Conservation (phyloP, 2,797 vertebrate species). For the Tokudaia tokunoshimensis region DNA sequence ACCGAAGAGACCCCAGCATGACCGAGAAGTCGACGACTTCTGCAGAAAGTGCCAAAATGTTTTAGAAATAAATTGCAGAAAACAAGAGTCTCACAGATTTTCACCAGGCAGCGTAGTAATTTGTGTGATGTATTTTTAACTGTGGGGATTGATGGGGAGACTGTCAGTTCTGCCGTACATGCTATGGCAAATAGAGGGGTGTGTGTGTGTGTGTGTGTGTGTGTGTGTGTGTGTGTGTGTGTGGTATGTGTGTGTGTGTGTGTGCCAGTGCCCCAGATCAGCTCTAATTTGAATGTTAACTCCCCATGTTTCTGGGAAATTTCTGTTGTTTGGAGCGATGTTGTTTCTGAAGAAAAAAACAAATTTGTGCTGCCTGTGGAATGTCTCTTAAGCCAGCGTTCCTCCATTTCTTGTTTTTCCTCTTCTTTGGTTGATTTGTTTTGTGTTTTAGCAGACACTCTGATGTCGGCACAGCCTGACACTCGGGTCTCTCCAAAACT, state of each 20-base stretch:
- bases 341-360: conserved; percentile 59
- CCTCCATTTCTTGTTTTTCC: conserved; percentile 60
- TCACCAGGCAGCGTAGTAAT: conserved; percentile 85
- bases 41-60: conserved; percentile 85
- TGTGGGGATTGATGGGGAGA: conserved; percentile 81
- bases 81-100: conserved; percentile 81
- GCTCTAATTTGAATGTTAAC: conserved; percentile 71
- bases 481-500: background rate
- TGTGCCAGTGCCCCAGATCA: conserved; percentile 64
- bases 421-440: background rate
- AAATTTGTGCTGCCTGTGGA: conserved; percentile 62
- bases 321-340: conserved; percentile 38
- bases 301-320: background rate
- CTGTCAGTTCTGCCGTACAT: conserved; percentile 83
- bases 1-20: conserved; percentile 56
- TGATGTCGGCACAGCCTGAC: conserved; percentile 33
- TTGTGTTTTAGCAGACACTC: background rate
- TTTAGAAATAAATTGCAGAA: conserved; percentile 87
- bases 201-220: background rate
- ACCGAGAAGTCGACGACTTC: conserved; percentile 67
- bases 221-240: too few relatives aligned
- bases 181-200: conserved; percentile 79
- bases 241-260: background rate
- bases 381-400: conserved; percentile 1
- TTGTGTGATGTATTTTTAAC: conserved; percentile 87